A percentile compares a stretch with the other conserved stretches of the same genome.
Conservation (phyloP, 2,888 invertebrate genomes). For the Pterostichus madidus region DNA sequence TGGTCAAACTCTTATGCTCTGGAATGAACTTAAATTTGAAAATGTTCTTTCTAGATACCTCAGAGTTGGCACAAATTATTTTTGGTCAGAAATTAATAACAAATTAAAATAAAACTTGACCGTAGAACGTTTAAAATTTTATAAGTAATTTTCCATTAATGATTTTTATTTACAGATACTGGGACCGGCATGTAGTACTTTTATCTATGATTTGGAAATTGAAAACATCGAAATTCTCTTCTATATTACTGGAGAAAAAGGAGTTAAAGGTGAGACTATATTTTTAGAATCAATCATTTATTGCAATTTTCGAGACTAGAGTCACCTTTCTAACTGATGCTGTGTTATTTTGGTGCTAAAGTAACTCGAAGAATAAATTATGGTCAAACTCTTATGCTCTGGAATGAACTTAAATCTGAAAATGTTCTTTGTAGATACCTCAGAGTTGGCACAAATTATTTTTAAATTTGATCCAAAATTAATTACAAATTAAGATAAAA, state of each 20-base stretch:
- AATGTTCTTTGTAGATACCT: neutral
- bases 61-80: neutral
- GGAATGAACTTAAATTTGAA: constrained; percentile 5
- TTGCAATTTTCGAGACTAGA: constrained; percentile 24
- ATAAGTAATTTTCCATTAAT: too few species aligned
- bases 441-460: neutral
- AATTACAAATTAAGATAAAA: too few species aligned
- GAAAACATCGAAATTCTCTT: too few species aligned
- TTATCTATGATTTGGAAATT: too few species aligned
- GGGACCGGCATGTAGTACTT: too few species aligned
- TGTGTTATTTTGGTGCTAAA: constrained; percentile 39
- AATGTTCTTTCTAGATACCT: constrained; percentile 23
- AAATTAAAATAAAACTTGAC: too few species aligned
- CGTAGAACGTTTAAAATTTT: too few species aligned
- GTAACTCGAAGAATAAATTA: constrained; percentile 27
- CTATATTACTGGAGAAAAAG: neutral
- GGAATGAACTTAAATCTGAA: neutral
- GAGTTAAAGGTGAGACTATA: neutral
- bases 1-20: constrained; percentile 16
- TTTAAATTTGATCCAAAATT: neutral
- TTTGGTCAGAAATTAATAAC: too few species aligned
- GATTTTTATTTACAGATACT: too few species aligned
- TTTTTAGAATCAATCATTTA: neutral
- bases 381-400: neutral
- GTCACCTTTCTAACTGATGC: constrained; percentile 13